Percentiles rank a stretch among this genome's conserved stretches.
These are phyloP conservation scores for Alentia gelatinosa DNA, from an alignment of 2,888 invertebrate species.

Conservation along the genomic window DNA sequence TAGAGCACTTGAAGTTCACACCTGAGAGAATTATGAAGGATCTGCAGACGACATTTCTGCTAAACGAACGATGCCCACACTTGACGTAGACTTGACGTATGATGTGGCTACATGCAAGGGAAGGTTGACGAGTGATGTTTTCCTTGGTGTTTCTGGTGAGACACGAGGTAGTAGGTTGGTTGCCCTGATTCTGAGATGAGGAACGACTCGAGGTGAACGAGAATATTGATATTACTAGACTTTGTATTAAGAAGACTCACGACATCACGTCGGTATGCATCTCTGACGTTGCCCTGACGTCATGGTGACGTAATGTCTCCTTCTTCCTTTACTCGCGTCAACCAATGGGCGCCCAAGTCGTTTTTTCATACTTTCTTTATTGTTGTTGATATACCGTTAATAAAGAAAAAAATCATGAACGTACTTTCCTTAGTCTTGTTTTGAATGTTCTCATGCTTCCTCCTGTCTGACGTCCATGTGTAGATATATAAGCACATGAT, in stretches of 20 bases:
- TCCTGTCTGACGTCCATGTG: too few species aligned
- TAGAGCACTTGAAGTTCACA: not conserved
- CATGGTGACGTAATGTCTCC: not conserved
- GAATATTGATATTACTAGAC: slow-evolving; percentile 21
- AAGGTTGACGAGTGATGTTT: too few species aligned
- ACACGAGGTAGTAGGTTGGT: not conserved
- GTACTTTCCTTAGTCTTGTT: not conserved
- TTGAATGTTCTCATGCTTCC: not conserved
- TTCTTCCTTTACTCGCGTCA: not conserved
- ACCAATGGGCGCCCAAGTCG: not conserved
- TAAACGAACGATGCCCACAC: too few species aligned
- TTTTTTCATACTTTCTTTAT: slow-evolving; percentile 46
- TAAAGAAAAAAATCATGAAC: slow-evolving; percentile 4
- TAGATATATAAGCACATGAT: too few species aligned
- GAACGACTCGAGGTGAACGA: not conserved
- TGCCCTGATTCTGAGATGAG: not conserved
- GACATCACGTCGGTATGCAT: slow-evolving; percentile 13
- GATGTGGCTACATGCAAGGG: too few species aligned
- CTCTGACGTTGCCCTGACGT: slow-evolving; percentile 6
- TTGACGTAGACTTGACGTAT: too few species aligned
- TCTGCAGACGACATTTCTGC: too few species aligned
- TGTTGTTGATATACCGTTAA: slow-evolving; percentile 47
- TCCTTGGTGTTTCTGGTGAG: too few species aligned
- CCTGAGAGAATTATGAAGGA: too few species aligned
- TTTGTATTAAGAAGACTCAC: not conserved